Evolutionary conservation across 1,140 invertebrate genomes (phyloP).

Genomic region (Anastrepha obliqua): DNA sequence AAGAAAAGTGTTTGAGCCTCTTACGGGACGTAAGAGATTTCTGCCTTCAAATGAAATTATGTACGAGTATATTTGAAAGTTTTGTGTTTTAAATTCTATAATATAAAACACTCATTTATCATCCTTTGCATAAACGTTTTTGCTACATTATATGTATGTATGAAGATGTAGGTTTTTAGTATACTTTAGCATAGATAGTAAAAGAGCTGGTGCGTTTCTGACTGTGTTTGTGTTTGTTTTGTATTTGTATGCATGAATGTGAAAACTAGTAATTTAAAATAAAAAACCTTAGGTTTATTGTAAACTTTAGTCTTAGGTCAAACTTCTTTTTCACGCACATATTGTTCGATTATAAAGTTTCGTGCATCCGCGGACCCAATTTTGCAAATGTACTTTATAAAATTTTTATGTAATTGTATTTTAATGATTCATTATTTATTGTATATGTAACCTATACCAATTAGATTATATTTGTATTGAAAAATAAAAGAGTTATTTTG

Average conservation of each 20-base stretch:
- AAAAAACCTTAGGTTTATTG: background rate
- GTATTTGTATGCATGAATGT: background rate
- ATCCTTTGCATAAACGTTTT: no score
- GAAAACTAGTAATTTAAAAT: background rate
- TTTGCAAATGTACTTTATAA: background rate
- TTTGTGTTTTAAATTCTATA: no score
- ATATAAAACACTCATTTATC: no score
- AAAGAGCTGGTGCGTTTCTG: background rate
- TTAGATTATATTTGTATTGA: background rate
- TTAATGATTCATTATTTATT: slow-evolving; percentile 21
- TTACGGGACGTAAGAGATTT: background rate
- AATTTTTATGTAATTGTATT: background rate
- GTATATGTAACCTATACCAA: slow-evolving; percentile 7
- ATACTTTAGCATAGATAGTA: slow-evolving; percentile 7
- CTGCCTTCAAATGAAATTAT: background rate
- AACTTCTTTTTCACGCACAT: background rate
- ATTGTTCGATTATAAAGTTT: background rate
- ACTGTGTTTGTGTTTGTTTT: slow-evolving; percentile 41
- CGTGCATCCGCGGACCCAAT: background rate
- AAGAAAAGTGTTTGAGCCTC: background rate
- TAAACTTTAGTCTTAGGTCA: background rate
- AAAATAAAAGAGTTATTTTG: slow-evolving; percentile 30
- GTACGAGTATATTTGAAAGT: no score
- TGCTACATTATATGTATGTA: background rate
- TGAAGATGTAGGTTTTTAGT: background rate